These are phyloP conservation scores for Phoxinus phoxinus DNA, from an alignment of 2,113 vertebrate genomes.

Conservation along the genomic window DNA sequence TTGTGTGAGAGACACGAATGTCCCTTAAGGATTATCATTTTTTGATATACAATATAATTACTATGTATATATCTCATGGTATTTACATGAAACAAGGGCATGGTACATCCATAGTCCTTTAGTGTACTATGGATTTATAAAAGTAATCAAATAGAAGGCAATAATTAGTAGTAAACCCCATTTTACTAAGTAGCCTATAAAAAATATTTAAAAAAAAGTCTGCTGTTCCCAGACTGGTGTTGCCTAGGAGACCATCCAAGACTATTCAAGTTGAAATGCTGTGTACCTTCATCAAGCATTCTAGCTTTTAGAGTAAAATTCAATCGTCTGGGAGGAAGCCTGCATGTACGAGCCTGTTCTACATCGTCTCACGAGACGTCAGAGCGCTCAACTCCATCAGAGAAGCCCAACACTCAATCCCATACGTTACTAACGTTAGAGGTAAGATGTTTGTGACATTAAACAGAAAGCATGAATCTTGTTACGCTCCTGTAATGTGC, in stretches of 20 bases:
- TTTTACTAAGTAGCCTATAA: not conserved
- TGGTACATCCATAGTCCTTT: not conserved
- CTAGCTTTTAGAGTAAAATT: slow-evolving; percentile 24
- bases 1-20: too few species aligned
- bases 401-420: not conserved
- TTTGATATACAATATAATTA: too few species aligned
- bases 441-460: slow-evolving; percentile 14
- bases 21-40: too few species aligned
- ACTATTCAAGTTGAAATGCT: slow-evolving; percentile 4
- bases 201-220: not conserved
- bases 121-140: not conserved
- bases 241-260: slow-evolving; percentile 3
- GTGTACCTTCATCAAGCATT: not conserved
- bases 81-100: too few species aligned
- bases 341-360: slow-evolving; percentile 41
- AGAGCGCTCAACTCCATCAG: not conserved
- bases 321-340: slow-evolving; percentile 18
- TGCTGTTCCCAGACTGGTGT: not conserved
- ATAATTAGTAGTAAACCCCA: not conserved
- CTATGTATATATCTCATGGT: too few species aligned
- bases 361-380: slow-evolving; percentile 37
- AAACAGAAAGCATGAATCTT: slow-evolving; percentile 41
- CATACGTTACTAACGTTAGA: not conserved
- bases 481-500: slow-evolving; percentile 17
- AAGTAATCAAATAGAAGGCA: not conserved